Evolutionary conservation across 2,113 vertebrate species (phyloP).

Genomic region (Quiscalus mexicanus): DNA sequence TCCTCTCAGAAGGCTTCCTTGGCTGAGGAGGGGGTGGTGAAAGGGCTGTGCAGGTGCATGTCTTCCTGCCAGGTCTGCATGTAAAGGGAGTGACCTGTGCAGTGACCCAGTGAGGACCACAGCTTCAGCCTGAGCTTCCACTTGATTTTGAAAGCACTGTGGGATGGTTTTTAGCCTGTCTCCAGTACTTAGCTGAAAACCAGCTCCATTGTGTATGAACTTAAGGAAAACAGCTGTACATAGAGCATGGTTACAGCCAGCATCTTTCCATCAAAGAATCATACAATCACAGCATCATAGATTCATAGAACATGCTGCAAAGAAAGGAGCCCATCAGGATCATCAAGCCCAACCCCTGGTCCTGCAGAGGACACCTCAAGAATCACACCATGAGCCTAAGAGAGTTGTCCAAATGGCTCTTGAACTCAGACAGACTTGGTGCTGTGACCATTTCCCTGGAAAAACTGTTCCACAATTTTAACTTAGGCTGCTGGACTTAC

Average conservation of each 20-base stretch:
- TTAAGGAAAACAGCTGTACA: neutral
- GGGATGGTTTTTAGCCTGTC: neutral
- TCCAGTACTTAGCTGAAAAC: neutral
- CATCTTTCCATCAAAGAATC: neutral
- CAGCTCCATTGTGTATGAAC: neutral
- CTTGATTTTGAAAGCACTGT: neutral
- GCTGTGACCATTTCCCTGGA: neutral
- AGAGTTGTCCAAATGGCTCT: neutral
- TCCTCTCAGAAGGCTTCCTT: neutral
- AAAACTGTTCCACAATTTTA: neutral
- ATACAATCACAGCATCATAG: too few relatives aligned
- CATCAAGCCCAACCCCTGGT: neutral
- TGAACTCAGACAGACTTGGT: neutral
- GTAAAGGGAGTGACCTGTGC: neutral
- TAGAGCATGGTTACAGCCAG: neutral
- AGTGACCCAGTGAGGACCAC: rapidly evolving
- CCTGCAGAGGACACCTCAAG: neutral
- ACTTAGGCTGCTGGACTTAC: neutral
- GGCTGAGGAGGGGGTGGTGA: neutral
- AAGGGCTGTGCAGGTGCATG: neutral
- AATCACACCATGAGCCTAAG: neutral
- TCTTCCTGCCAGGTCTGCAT: neutral
- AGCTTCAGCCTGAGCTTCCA: neutral
- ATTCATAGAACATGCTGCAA: neutral
- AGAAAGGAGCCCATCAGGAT: neutral